Evolutionary conservation across 1,140 invertebrate species (phyloP).

Genomic region (Pachypeltis micranthus): DNA sequence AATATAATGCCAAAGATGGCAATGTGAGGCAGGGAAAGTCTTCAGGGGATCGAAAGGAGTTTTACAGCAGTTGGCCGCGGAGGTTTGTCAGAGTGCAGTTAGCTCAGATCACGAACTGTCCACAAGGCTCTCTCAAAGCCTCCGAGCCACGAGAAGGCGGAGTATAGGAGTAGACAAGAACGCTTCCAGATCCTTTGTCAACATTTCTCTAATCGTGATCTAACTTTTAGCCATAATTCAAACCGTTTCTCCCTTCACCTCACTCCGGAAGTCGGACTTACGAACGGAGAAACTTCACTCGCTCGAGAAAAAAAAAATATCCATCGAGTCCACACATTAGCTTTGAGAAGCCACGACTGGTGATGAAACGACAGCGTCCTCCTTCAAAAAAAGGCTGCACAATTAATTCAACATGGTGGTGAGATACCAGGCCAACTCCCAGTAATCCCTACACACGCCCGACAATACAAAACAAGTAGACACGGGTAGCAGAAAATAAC

Average conservation of each 20-base stretch:
- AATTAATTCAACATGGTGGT: no score
- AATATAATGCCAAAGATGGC: neutral
- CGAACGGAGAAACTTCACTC: neutral
- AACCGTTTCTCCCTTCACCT: conserved; percentile 4
- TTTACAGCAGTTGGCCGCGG: no score
- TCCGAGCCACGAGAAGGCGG: neutral
- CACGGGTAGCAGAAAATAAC: no score
- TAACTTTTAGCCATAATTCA: conserved; percentile 2
- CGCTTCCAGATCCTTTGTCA: conserved; percentile 9
- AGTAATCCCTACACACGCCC: no score
- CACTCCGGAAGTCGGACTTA: neutral
- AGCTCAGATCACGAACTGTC: conserved; percentile 7
- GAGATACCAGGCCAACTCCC: no score
- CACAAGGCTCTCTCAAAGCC: conserved; percentile 1
- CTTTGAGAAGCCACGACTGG: no score
- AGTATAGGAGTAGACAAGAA: neutral
- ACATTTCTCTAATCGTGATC: conserved; percentile 9
- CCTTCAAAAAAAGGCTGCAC: no score
- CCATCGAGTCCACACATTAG: no score
- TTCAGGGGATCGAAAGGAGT: conserved; percentile 1
- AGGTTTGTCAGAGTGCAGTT: neutral
- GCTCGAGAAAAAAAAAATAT: no score
- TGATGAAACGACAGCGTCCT: no score
- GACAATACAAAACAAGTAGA: no score
- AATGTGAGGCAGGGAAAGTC: conserved; percentile 3